Evolutionary conservation across 2,888 invertebrate genomes (phyloP).

Genomic region (Oasisia sp.): DNA sequence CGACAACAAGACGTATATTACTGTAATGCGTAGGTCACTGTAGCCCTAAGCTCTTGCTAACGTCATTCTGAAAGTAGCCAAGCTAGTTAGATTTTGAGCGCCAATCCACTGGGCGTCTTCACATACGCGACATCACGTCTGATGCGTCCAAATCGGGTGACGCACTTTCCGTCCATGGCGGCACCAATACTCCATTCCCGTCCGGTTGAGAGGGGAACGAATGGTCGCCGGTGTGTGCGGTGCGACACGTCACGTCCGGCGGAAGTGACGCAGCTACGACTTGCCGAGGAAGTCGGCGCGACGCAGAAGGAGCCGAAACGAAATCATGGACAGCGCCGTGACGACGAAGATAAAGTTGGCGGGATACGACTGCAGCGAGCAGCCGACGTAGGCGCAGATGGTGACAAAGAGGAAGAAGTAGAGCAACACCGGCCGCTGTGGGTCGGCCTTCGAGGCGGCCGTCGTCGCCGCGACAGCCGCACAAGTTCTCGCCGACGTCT

Average conservation of each 20-base stretch:
- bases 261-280: background rate
- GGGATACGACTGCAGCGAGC: background rate
- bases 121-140: too few relatives aligned
- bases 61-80: background rate
- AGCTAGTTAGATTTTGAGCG: background rate
- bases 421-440: background rate
- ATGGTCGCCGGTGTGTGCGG: background rate
- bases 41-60: background rate
- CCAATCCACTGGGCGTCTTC: background rate
- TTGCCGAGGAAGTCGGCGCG: background rate
- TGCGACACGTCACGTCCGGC: background rate
- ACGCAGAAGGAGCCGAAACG: slow-evolving; percentile 10
- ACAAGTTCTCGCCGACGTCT: background rate
- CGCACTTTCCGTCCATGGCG: too few relatives aligned
- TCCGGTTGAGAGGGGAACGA: too few relatives aligned
- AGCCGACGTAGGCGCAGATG: background rate
- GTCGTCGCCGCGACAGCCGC: background rate
- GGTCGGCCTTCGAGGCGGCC: background rate
- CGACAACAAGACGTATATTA: background rate
- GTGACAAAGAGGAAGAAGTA: background rate
- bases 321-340: background rate
- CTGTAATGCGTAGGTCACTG: background rate
- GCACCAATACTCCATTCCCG: too few relatives aligned
- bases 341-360: slow-evolving; percentile 4
- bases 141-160: too few relatives aligned